A percentile compares a stretch with the other conserved stretches of the same genome.
Evolutionary conservation across 2,113 vertebrate genomes (phyloP).

Genomic region (Ciconia maguari): DNA sequence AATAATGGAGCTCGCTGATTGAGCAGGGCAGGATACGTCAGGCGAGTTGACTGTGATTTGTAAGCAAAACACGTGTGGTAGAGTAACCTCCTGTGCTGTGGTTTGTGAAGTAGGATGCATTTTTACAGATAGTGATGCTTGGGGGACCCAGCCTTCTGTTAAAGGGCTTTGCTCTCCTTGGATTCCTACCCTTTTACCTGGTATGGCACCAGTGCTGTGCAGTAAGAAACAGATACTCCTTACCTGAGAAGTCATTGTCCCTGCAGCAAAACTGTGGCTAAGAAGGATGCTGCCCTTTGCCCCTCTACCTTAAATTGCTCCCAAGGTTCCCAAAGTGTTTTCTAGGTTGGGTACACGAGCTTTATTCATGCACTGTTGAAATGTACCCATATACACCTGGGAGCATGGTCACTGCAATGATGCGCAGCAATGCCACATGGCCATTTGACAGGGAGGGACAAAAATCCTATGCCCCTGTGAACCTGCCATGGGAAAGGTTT

Average conservation of each 20-base stretch:
- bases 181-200: background rate
- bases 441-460: background rate
- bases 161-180: background rate
- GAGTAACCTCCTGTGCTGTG: background rate
- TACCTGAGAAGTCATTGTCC: background rate
- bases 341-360: background rate
- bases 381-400: background rate
- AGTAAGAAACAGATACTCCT: background rate
- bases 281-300: background rate
- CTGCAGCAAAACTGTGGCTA: background rate
- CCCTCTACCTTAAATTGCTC: background rate
- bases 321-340: background rate
- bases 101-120: background rate
- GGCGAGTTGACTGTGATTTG: background rate
- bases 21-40: background rate
- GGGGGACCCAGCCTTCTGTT: background rate
- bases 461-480: background rate
- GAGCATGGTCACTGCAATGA: background rate
- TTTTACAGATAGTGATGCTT: background rate
- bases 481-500: background rate
- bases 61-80: background rate
- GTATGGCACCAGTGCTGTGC: background rate
- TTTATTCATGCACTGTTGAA: background rate
- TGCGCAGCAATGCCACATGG: background rate
- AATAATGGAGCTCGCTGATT: background rate